These are phyloP conservation scores for Leucophenga maculata DNA, from an alignment of 2,888 invertebrate species.

Conservation along the genomic window DNA sequence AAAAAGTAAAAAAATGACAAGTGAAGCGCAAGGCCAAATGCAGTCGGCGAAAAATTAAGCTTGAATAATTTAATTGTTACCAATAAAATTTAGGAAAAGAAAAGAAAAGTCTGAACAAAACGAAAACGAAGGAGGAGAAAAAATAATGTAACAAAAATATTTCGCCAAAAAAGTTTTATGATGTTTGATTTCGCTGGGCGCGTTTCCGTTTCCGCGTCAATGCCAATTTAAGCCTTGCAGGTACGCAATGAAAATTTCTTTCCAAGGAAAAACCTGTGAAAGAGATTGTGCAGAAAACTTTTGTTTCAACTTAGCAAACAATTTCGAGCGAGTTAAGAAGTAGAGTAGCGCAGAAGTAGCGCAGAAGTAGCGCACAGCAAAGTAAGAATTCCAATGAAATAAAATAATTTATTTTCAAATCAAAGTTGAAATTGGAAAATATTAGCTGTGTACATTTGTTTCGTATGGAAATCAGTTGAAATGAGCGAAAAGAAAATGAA, in stretches of 20 bases:
- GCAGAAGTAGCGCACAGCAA: slow-evolving; percentile 10
- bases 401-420: slow-evolving; percentile 65
- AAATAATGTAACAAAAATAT: slow-evolving; percentile 35
- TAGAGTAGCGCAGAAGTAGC: not conserved
- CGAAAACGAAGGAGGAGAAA: too few relatives aligned
- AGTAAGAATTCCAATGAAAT: slow-evolving; percentile 37
- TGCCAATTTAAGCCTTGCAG: not conserved
- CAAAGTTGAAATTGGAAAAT: slow-evolving; percentile 49
- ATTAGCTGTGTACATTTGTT: not conserved
- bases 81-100: slow-evolving; percentile 47
- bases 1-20: not conserved
- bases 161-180: slow-evolving; percentile 60
- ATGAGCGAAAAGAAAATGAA: slow-evolving; percentile 36
- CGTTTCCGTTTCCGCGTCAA: not conserved
- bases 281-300: slow-evolving; percentile 49
- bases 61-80: slow-evolving; percentile 65
- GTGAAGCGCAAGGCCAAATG: slow-evolving; percentile 8
- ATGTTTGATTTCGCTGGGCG: slow-evolving; percentile 58
- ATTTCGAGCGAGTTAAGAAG: slow-evolving; percentile 46
- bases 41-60: slow-evolving; percentile 58
- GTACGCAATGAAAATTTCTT: too few relatives aligned
- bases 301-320: slow-evolving; percentile 65
- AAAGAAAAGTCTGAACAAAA: slow-evolving; percentile 40
- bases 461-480: not conserved
- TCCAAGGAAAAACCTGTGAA: too few relatives aligned